Evolutionary conservation across 2,797 vertebrate species (phyloP), one percentile per base, ranked within the genome.

Genomic region (Morus bassanus): DNA sequence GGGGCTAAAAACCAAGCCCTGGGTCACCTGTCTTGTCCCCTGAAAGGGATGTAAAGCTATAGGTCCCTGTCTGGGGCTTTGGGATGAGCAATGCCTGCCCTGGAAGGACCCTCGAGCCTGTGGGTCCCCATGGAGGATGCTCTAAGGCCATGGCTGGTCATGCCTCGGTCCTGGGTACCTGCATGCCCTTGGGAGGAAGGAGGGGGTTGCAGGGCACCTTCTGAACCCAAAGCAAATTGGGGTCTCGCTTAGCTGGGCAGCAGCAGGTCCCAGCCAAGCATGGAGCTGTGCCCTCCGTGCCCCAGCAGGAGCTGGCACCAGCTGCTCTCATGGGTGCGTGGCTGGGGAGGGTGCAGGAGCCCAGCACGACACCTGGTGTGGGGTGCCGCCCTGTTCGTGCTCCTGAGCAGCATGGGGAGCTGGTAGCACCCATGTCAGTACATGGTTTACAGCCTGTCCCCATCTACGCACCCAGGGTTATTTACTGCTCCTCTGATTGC

Each of bases 311-410:
- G 54, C 60, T 48, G 80, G 41, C 43, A 28, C 68, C 3, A 1
- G 9, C 23, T 0, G 4, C 39, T 59, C 10, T 35, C 4, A 0
- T 2, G 67, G 74, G 53, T 25, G 37, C 0, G 0, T 4, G 37
- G 16, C 56, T 30, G 85, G 63, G 43, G 54, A 45, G 83, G 60
- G 8, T 3, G 63, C 5, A 1, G 64, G 61, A 64, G 54, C 68
- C 28, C 64, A 19, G 70, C 17, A 2, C 7, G 70, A 48, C 18
- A 8, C 39, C 46, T 33, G 53, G 28, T 2, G 9, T 0, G 0
- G 23, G 65, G 50, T 63, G 61, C 33, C 21, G 1, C 53, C 78
- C 80, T 30, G 61, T 46, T 61, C 3, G 1, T 2, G 50, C 8
- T 50, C 19, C 73, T 3, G 1, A 61, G 39, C 13, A 17, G 37